Percentiles rank a stretch among this genome's conserved stretches.
These are phyloP conservation scores for Diadema setosum DNA, from an alignment of 35 echinoderm and acorn worm genomes.

Conservation along the genomic window DNA sequence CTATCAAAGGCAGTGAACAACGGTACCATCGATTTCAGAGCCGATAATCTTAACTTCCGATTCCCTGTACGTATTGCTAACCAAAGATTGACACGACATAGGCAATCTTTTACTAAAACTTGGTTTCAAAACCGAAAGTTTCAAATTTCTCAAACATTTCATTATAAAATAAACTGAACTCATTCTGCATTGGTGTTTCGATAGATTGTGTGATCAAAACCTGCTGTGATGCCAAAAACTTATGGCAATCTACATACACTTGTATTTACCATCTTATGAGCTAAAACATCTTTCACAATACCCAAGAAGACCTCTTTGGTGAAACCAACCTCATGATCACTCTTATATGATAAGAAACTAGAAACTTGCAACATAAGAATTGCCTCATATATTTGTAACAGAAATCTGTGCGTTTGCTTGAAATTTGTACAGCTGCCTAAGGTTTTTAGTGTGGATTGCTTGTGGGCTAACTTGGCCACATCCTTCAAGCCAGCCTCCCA, in stretches of 20 bases:
- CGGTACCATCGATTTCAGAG: background rate
- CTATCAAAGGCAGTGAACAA: constrained; percentile 52
- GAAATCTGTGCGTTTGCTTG: constrained; percentile 43
- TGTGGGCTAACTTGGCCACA: constrained; percentile 25
- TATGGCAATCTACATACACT: background rate
- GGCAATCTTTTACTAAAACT: constrained; percentile 12
- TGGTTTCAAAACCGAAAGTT: constrained; percentile 33
- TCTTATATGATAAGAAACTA: background rate
- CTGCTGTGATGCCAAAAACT: background rate
- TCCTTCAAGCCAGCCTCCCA: constrained; percentile 57
- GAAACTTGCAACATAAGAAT: constrained; percentile 18
- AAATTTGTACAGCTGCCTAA: constrained; percentile 20
- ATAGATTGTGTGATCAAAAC: background rate
- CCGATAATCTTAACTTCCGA: background rate
- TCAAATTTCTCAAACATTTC: background rate
- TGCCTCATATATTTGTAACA: constrained; percentile 54
- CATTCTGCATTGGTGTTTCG: background rate
- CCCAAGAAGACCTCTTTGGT: background rate
- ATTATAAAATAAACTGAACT: background rate
- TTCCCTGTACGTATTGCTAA: background rate
- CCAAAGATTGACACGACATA: constrained; percentile 4
- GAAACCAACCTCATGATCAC: background rate
- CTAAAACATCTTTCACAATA: background rate
- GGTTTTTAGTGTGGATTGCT: background rate
- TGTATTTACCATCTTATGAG: background rate